Evolutionary conservation across 2,888 invertebrate species (phyloP), one percentile per base, ranked within the genome.

Genomic region (Eudasyphora cyanicolor): DNA sequence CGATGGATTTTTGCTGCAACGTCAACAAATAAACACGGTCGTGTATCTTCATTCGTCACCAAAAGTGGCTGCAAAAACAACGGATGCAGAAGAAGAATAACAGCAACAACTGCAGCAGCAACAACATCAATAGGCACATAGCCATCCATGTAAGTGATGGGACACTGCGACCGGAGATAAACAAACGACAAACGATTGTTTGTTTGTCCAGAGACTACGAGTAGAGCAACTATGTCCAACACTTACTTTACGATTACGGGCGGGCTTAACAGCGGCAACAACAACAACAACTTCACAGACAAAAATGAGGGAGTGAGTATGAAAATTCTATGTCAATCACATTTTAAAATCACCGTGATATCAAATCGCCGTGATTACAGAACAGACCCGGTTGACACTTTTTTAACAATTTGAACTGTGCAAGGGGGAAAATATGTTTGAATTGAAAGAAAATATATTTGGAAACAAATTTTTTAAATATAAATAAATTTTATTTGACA

Each of bases 1-100:
- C 12, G 73, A 38, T 71, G 38, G 71, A 38, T 51, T 35, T n/a
- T 19, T 67, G 42, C 24, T 54, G 54, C 71, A 71, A 54, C 54
- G 54, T 71, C 32, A 67, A 71, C 54, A 73, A 73, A 73, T 42
- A 73, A 73, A 38, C 73, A 73, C n/a, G 24, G 24, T 57, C 57
- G 27, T 73, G 73, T 42, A 73, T 73, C 73, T 73, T 73, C 73
- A 73, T 73, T 60, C 57, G 73, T 73, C 73, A 73, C 57, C 73
- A 73, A n/a, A n/a, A 73, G 73, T 73, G 19, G 73, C 70, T 60
- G 73, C 54, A 42, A 71, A 54, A 45, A 60, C 57, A 60, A 10
- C n/a, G 24, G 12, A n/a, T n/a, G n/a, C n/a, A n/a, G n/a, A n/a
- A n/a, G n/a, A n/a, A n/a, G n/a, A 24, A 60, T 7, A 8, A 49